Base-by-base conservation (phyloP, 1,140 invertebrate genomes). In the Drosophila equinoxialis region DNA sequence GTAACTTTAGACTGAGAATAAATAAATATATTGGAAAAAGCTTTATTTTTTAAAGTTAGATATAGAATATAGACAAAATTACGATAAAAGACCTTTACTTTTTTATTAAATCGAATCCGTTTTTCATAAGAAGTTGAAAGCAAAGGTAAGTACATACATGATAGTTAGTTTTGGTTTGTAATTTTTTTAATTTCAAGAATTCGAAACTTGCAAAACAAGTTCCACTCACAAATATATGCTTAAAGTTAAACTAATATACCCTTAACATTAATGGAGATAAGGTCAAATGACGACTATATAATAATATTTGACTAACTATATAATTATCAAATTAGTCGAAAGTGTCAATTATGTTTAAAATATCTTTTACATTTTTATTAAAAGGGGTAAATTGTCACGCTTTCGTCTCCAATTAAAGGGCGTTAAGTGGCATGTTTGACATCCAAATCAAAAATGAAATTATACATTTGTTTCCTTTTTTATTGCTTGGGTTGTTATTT, bases 311-410 rank as follows among this genome's bases (percentile, higher is more conserved):
- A 35, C 4, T 6, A 59, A 37, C 33, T 5, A 11, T 37, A 59
- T 37, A 59, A 14, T 59, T 59, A 59, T 59, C 57, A 59, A 20
- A 59, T 37, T 59, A 37, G 33, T 10, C 10, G 3, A 20, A 4
- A 1, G n/a, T 30, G 2, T 37, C 14, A 13, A 59, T 59, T 59
- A 59, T 51, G 45, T 20, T 20, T 17, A 48, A 48, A 48, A 48
- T 48, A 48, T 17, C 17, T 17, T 58, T 58, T 17, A 17, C 26
- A 10, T 10, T 20, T 59, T 8, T 3, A 59, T 37, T 37, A 37
- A 37, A 59, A 35, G 55, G 55, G 55, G n/a, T 35, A 35, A 58
- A 35, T n/a, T 58, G 55, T 35, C 33, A 37, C 57, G 20, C 57
- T 20, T 51, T 23, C 14, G 17, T 51, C 4, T 2, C 2, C 17